Evolutionary conservation across 2,113 vertebrate species (phyloP), one percentile per base, ranked within the genome.

Genomic region (Psilopogon haemacephalus): DNA sequence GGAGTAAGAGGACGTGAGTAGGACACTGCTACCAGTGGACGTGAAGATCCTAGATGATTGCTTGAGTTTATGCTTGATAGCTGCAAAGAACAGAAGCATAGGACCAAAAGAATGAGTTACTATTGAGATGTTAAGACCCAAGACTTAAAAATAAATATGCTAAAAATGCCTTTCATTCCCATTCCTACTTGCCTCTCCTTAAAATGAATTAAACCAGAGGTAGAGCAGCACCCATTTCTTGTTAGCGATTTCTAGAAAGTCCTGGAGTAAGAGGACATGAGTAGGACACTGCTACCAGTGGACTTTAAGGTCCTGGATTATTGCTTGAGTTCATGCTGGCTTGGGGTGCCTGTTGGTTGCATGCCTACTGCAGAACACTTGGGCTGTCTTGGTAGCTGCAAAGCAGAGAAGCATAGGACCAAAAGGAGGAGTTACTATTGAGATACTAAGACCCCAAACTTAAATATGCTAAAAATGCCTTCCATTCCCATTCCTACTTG

Each of bases 221-320:
- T n/a, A n/a, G n/a, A n/a, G n/a, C n/a, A n/a, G n/a, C n/a, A n/a
- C n/a, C n/a, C n/a, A n/a, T n/a, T n/a, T n/a, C n/a, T n/a, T n/a
- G n/a, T n/a, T n/a, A n/a, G n/a, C n/a, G n/a, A n/a, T n/a, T n/a
- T n/a, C n/a, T n/a, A n/a, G n/a, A n/a, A n/a, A n/a, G n/a, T n/a
- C n/a, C n/a, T n/a, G n/a, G n/a, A n/a, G n/a, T n/a, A n/a, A n/a
- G n/a, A n/a, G n/a, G n/a, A n/a, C n/a, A n/a, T n/a, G n/a, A n/a
- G n/a, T n/a, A n/a, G n/a, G n/a, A n/a, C n/a, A n/a, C n/a, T n/a
- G n/a, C n/a, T n/a, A n/a, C n/a, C n/a, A n/a, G n/a, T 73, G 82
- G 87, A 84, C 79, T 96, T 92, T 83, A 94, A 95, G 76, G 72
- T 88, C 38, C 44, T 84, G 44, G 20, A 13, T 89, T 93, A 60